Base-by-base conservation (phyloP, 2,888 invertebrate species). In the Xestia rhomboidea region DNA sequence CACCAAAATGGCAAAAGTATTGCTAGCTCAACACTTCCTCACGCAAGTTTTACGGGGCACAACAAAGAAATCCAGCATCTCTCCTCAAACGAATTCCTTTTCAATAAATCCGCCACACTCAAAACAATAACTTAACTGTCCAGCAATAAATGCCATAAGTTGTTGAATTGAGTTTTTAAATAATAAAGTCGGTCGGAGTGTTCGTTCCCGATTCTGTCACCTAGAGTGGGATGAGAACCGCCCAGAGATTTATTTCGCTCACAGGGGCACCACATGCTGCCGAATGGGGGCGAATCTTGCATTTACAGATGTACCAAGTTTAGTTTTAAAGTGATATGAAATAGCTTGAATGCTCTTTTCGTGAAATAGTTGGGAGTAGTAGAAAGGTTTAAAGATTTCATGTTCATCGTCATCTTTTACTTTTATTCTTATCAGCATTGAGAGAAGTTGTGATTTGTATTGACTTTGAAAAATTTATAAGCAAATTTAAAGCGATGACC, bases 221-320 rank as follows among this genome's bases (percentile, higher is more conserved):
- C 83, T 82, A 76, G 77, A 44, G 49, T 81, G 82, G 91, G 90
- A 90, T 91, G 91, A 92, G 88, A 85, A 87, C 74, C 84, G 79
- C 87, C 82, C 90, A 83, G 88, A 91, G 93, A 93, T 92, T 93
- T 93, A 93, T 91, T 90, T 88, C 91, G 82, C 89, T 87, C 89
- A 51, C 30, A 41, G 18, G 15, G 49, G 21, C 63, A 63, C 84
- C 71, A 81, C 74, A 71, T 84, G 71, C 68, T 57, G 30, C 41
- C 24, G 51, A 81, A 73, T 64, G 5, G 63, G 3, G n/a, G 38
- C 3, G 38, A 79, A 49, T 73, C 6, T 73, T 69, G 54, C 38
- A 71, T 24, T 79, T 60, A 68, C 41, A 80, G 44, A 82, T 74
- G 54, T 64, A 72, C 68, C 41, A 57, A 30, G 46, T 75, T 60